A percentile compares a stretch with the other conserved stretches of the same genome.
Conservation (phyloP, 2,113 vertebrate species). For the Zosterops pallidus region DNA sequence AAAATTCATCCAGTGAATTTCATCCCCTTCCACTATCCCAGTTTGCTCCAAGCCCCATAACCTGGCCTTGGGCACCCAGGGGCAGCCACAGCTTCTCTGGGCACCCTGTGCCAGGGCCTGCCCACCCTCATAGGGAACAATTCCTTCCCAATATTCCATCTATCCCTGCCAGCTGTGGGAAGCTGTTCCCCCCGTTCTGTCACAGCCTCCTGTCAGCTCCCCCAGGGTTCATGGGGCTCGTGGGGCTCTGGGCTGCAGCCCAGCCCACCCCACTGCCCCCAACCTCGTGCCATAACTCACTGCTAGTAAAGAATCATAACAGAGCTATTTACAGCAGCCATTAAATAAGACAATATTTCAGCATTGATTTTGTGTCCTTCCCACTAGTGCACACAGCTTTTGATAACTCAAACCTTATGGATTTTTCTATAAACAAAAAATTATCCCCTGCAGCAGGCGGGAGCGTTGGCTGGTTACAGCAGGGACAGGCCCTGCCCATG, state of each 20-base stretch:
- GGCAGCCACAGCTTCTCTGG: not conserved
- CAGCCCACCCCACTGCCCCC: not conserved
- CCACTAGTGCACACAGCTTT: conserved; percentile 74
- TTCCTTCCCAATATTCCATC: not conserved
- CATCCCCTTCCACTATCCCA: not conserved
- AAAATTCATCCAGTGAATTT: no score
- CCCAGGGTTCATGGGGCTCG: not conserved
- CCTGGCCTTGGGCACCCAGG: not conserved
- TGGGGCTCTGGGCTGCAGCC: not conserved
- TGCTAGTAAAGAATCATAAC: conserved; percentile 79
- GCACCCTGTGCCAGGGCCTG: not conserved
- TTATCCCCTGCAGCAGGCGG: conserved; percentile 73
- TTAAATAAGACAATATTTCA: conserved; percentile 91
- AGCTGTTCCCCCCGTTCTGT: not conserved
- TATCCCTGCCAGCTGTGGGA: not conserved
- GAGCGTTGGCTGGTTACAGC: conserved; percentile 58
- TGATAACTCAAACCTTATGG: conserved; percentile 90
- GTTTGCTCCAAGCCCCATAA: accelerated
- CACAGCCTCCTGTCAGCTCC: not conserved
- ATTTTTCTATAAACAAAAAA: conserved; percentile 92
- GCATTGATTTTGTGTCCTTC: conserved; percentile 87
- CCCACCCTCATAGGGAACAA: not conserved
- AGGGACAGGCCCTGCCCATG: not conserved
- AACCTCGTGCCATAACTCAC: conserved; percentile 62
- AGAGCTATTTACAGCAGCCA: conserved; percentile 86